A percentile compares a stretch with the other conserved stretches of the same genome.
These are phyloP conservation scores for Otolemur garnettii DNA, from an alignment of 2,113 vertebrate genomes.

Conservation along the genomic window DNA sequence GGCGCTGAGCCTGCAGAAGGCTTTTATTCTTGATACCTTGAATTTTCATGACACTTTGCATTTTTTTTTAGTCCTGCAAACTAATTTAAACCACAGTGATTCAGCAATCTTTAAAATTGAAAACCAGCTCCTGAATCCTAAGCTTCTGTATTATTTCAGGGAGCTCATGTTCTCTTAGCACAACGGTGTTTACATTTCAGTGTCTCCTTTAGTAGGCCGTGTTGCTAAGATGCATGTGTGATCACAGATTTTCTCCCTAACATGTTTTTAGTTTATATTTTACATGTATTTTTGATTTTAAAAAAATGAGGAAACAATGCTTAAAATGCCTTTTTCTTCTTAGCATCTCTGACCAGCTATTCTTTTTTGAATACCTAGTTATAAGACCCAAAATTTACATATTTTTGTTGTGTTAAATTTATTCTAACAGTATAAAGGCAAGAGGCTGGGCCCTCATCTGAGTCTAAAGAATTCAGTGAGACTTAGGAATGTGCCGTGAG, in stretches of 20 bases:
- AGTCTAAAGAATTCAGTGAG: slow-evolving; percentile 12
- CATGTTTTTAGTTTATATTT: slow-evolving; percentile 79
- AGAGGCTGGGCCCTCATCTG: slow-evolving; percentile 3
- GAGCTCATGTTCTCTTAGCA: slow-evolving; percentile 80
- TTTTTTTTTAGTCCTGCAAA: slow-evolving; percentile 62
- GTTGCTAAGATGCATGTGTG: slow-evolving; percentile 87
- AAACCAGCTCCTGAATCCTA: slow-evolving; percentile 79
- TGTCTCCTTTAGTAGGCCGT: slow-evolving; percentile 76
- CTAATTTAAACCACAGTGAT: slow-evolving; percentile 78
- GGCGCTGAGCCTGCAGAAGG: neutral
- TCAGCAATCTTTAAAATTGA: slow-evolving; percentile 74
- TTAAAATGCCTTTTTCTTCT: slow-evolving; percentile 71
- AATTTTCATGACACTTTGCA: slow-evolving; percentile 28
- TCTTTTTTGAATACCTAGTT: slow-evolving; percentile 5
- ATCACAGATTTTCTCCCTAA: slow-evolving; percentile 79
- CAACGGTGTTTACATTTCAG: slow-evolving; percentile 71
- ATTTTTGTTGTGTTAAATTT: slow-evolving; percentile 39
- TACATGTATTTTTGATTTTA: slow-evolving; percentile 69
- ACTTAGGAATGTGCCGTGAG: neutral
- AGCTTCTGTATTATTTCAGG: slow-evolving; percentile 76
- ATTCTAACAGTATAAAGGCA: neutral
- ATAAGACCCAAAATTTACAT: neutral
- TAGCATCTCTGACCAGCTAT: slow-evolving; percentile 18
- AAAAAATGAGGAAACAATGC: slow-evolving; percentile 72
- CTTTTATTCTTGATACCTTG: slow-evolving; percentile 1